Conservation (phyloP, 2,888 invertebrate genomes). For the Hypena proboscidalis region DNA sequence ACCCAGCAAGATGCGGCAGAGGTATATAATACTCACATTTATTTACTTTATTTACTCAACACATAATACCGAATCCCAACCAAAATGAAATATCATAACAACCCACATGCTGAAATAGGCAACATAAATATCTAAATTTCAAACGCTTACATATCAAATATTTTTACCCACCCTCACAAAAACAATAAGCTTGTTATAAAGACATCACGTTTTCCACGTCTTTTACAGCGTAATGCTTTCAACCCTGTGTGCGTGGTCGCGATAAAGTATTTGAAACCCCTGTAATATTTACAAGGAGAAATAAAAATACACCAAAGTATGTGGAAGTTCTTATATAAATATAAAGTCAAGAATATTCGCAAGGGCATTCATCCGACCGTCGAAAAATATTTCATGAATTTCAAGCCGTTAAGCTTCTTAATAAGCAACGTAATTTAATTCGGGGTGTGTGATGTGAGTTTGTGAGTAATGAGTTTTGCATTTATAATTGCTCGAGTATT, state of each 20-base stretch:
- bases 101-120: constrained; percentile 2
- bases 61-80: neutral
- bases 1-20: no score
- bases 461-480: neutral
- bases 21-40: no score
- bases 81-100: constrained; percentile 1
- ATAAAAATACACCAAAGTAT: constrained; percentile 13
- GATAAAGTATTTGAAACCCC: constrained; percentile 39
- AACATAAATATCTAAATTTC: constrained; percentile 28
- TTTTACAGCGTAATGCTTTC: constrained; percentile 48
- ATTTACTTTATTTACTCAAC: no score
- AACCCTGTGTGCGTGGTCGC: constrained; percentile 34
- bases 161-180: constrained; percentile 41
- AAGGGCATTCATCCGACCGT: neutral
- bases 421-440: constrained; percentile 1
- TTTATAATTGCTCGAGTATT: neutral
- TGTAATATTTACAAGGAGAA: constrained; percentile 32
- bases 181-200: constrained; percentile 60
- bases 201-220: constrained; percentile 55
- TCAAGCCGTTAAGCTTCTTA: neutral
- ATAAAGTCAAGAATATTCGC: constrained; percentile 12
- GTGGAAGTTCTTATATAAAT: constrained; percentile 17
- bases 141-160: constrained; percentile 41
- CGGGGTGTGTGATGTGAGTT: neutral
- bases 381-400: neutral